Evolutionary conservation across 2,113 vertebrate genomes (phyloP).

Genomic region (Mus pahari): DNA sequence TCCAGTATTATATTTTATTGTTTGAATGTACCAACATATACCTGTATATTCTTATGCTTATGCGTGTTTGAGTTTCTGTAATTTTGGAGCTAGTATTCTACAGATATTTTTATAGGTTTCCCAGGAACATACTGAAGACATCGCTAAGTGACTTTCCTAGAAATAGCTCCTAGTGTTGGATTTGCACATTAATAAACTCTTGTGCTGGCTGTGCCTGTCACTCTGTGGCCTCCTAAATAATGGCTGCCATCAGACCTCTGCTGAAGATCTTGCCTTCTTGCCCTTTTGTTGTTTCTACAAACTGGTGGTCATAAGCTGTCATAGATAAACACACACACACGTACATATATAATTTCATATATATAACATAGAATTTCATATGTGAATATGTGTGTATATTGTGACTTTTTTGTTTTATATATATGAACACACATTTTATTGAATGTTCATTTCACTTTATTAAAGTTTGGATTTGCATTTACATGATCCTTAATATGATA

Average conservation of each 20-base stretch:
- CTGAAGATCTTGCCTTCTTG: neutral
- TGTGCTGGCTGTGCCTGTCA: neutral
- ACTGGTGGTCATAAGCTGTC: neutral
- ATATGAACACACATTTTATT: neutral
- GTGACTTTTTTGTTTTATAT: neutral
- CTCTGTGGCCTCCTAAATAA: neutral
- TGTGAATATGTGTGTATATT: neutral
- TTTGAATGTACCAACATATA: neutral
- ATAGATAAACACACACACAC: neutral
- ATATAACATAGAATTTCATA: neutral
- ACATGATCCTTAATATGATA: neutral
- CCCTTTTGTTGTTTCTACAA: neutral
- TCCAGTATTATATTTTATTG: neutral
- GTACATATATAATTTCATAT: neutral
- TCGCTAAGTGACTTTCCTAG: neutral
- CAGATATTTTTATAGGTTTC: neutral
- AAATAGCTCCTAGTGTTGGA: neutral
- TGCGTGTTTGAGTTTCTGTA: neutral
- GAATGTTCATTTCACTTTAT: neutral
- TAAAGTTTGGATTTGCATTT: conserved; percentile 42
- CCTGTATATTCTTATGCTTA: neutral
- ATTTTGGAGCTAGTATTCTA: neutral
- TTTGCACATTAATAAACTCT: neutral
- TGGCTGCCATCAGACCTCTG: neutral
- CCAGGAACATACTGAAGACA: neutral